Percentiles rank a stretch among this genome's conserved stretches.
phyloP scores from a whole-genome alignment of 2,113 vertebrate species.

The Pelecanus crispus region DNA sequence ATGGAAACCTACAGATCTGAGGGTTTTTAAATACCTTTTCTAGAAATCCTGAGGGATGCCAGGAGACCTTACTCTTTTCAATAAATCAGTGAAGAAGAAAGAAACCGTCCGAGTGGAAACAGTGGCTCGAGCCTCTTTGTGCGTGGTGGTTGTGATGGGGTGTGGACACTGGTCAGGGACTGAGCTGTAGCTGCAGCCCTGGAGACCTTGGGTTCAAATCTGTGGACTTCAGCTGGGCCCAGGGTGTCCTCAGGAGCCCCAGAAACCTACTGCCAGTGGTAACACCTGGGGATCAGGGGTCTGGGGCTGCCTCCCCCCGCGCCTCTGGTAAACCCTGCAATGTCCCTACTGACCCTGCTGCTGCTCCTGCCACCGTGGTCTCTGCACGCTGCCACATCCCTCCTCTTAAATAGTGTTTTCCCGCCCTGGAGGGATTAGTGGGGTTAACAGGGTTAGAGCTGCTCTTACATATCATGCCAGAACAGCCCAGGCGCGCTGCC shows the following conservation, averaged over 20 bases:
- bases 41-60: not conserved
- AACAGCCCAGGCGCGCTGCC: not conserved
- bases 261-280: not conserved
- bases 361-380: not conserved
- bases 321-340: not conserved
- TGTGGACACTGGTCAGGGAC: rapidly evolving
- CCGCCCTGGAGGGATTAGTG: not conserved
- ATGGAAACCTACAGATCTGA: not conserved
- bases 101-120: not conserved
- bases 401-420: not conserved
- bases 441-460: not conserved
- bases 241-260: not conserved
- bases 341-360: rapidly evolving
- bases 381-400: rapidly evolving
- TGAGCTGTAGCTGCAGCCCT: not conserved
- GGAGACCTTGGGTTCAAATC: not conserved
- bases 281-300: not conserved
- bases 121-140: rapidly evolving
- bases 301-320: not conserved
- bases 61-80: not conserved
- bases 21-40: not conserved
- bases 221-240: not conserved
- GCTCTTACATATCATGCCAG: not conserved
- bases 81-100: not conserved
- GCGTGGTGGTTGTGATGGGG: rapidly evolving